These are phyloP conservation scores for Oligia fasciuncula DNA, from an alignment of 2,888 invertebrate genomes.

Conservation along the genomic window DNA sequence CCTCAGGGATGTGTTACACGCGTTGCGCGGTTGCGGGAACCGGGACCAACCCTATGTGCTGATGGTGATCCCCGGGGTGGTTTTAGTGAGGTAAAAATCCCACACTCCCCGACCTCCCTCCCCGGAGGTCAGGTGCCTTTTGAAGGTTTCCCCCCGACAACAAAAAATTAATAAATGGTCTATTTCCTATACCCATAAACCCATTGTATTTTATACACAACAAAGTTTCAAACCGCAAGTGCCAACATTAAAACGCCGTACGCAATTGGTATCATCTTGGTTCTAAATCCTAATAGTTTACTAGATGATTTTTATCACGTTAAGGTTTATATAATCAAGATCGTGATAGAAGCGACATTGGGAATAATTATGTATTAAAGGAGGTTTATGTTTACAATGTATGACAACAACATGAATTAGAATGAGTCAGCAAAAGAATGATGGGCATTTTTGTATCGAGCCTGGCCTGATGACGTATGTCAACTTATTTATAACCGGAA, in stretches of 20 bases:
- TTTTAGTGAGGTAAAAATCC: too few species aligned
- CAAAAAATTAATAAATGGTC: too few species aligned
- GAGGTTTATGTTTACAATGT: background rate
- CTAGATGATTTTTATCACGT: constrained; percentile 10
- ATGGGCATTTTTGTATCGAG: background rate
- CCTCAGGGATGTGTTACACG: too few species aligned
- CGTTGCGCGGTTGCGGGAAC: too few species aligned
- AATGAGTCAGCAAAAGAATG: background rate
- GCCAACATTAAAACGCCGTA: constrained; percentile 12
- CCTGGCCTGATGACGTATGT: too few species aligned
- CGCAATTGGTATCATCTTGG: constrained; percentile 30
- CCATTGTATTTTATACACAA: background rate
- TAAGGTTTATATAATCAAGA: constrained; percentile 24
- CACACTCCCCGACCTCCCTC: too few species aligned
- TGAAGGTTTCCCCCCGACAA: too few species aligned
- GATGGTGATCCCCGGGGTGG: too few species aligned
- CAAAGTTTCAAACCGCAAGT: constrained; percentile 35
- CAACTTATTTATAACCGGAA: too few species aligned
- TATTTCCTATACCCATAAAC: background rate
- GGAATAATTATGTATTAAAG: background rate
- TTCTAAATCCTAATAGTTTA: constrained; percentile 10
- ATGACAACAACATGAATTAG: background rate
- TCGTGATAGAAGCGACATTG: constrained; percentile 49
- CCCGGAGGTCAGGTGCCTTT: too few species aligned
- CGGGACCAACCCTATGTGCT: too few species aligned